These are phyloP conservation scores for Oceanites oceanicus DNA, from an alignment of 2,113 vertebrate genomes.

Conservation along the genomic window DNA sequence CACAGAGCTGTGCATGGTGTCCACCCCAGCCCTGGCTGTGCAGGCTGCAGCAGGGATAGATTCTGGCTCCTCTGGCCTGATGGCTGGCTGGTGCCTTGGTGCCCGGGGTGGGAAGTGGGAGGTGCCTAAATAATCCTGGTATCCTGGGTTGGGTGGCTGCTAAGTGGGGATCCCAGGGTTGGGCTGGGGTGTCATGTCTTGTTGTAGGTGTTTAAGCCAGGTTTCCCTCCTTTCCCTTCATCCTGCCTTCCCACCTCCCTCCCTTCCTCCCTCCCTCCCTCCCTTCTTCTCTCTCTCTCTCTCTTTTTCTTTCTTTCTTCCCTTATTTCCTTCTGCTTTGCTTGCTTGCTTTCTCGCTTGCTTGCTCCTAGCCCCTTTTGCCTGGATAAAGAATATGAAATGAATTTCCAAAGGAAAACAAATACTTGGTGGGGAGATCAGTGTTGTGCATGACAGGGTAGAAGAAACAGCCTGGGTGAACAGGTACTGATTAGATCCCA, in stretches of 20 bases:
- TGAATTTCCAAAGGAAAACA: background rate
- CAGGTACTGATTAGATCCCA: background rate
- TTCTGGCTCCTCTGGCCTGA: background rate
- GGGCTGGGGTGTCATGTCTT: background rate
- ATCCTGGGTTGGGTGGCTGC: background rate
- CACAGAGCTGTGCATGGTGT: too few species aligned
- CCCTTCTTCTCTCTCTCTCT: background rate
- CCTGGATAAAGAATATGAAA: background rate
- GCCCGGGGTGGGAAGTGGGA: background rate
- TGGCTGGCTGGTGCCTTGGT: background rate
- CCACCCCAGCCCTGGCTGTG: fast-evolving
- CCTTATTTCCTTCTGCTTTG: background rate
- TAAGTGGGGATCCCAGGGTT: background rate
- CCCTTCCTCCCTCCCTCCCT: background rate
- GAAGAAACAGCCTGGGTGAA: background rate
- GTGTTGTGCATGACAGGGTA: background rate
- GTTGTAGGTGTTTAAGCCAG: background rate
- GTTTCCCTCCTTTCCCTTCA: background rate
- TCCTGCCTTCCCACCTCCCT: background rate
- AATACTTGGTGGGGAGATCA: background rate
- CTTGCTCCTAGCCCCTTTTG: background rate
- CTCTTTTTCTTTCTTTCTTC: too few species aligned
- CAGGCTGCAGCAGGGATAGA: background rate
- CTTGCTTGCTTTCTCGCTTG: fast-evolving
- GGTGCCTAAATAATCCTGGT: background rate